These are phyloP conservation scores for Galbula dea DNA, from an alignment of 2,113 vertebrate genomes.

Conservation along the genomic window DNA sequence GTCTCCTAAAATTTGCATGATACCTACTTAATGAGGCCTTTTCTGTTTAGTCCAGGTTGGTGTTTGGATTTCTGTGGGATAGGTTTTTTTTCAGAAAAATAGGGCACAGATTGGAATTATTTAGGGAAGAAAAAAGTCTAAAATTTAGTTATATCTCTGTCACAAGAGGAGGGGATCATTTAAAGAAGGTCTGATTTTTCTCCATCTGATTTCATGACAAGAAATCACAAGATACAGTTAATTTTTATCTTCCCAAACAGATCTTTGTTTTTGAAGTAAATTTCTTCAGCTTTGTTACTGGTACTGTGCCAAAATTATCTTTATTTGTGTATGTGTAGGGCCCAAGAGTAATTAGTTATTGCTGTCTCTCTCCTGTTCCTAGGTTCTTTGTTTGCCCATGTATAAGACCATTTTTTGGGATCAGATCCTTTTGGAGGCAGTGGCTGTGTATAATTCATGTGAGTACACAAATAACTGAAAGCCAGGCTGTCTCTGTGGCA, in stretches of 20 bases:
- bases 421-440: neutral
- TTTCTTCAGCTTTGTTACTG: neutral
- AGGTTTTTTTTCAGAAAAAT: neutral
- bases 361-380: neutral
- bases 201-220: neutral
- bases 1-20: neutral
- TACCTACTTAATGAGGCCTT: neutral
- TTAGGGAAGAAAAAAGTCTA: neutral
- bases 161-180: neutral
- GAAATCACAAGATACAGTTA: neutral
- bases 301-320: neutral
- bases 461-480: neutral
- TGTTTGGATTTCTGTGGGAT: neutral
- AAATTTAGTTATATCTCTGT: too few relatives aligned
- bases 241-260: too few relatives aligned
- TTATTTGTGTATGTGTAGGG: neutral
- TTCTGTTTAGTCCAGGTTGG: neutral
- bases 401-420: neutral
- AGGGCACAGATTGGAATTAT: neutral
- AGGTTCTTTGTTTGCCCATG: neutral
- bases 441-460: neutral
- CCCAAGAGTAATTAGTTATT: neutral
- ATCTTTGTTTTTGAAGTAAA: neutral
- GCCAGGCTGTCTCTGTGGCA: neutral
- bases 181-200: neutral